phyloP scores from a whole-genome alignment of 1,140 invertebrate genomes.

The Andricus grossulariae region DNA sequence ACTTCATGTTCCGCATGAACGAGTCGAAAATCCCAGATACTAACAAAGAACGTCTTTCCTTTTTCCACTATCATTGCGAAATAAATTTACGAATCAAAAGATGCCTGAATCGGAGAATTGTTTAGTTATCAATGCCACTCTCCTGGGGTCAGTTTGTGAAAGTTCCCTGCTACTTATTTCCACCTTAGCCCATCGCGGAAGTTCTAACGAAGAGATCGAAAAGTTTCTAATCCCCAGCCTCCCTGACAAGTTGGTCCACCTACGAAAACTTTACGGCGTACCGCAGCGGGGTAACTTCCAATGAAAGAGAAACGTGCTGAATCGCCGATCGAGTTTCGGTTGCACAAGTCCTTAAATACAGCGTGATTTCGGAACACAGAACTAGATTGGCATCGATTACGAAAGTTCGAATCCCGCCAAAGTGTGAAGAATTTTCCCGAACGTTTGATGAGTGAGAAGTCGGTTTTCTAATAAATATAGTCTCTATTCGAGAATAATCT shows the following conservation, averaged over 20 bases:
- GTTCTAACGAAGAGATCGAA: not conserved
- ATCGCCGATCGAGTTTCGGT: constrained; percentile 17
- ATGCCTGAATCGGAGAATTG: not conserved
- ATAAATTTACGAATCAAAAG: constrained; percentile 9
- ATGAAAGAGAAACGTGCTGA: constrained; percentile 13
- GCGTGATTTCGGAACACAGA: constrained; percentile 21
- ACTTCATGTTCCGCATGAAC: not conserved
- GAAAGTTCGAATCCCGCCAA: not conserved
- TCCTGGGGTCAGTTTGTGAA: constrained; percentile 26
- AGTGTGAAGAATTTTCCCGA: constrained; percentile 22
- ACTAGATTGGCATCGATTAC: constrained; percentile 13
- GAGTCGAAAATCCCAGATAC: not conserved
- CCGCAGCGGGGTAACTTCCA: constrained; percentile 13
- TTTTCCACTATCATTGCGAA: not conserved
- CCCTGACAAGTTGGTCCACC: not conserved
- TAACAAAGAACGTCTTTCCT: not conserved
- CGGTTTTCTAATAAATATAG: too few species aligned
- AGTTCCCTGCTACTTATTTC: constrained; percentile 5
- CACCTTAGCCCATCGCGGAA: not conserved
- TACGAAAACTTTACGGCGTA: constrained; percentile 17
- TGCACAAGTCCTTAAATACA: constrained; percentile 11
- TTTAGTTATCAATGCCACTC: constrained; percentile 32
- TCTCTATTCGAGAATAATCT: not conserved
- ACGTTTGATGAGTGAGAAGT: not conserved
- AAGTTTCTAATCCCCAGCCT: constrained; percentile 6